These are phyloP conservation scores for Petroica traversi DNA, from an alignment of 2,113 vertebrate species.

Conservation along the genomic window DNA sequence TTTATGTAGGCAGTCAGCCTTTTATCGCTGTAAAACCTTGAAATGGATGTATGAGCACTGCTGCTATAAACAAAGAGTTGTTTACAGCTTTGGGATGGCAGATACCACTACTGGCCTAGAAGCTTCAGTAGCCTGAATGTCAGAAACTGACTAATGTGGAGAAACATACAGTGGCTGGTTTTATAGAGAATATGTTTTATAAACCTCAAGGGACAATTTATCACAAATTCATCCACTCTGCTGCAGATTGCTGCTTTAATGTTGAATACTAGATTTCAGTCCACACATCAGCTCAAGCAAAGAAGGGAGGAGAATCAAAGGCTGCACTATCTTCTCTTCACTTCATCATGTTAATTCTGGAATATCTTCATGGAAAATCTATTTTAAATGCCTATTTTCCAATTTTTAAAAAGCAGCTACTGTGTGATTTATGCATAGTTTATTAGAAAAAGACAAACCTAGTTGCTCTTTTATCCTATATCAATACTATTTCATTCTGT, in stretches of 20 bases:
- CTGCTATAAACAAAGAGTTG: constrained; percentile 79
- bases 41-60: constrained; percentile 81
- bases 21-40: constrained; percentile 86
- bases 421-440: background rate
- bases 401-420: constrained; percentile 12
- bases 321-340: background rate
- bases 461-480: background rate
- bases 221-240: constrained; percentile 87
- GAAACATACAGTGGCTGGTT: constrained; percentile 76
- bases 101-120: constrained; percentile 70
- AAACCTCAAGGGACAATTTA: constrained; percentile 84
- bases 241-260: constrained; percentile 78
- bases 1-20: constrained; percentile 86
- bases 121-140: constrained; percentile 73
- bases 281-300: background rate
- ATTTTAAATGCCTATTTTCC: constrained; percentile 27
- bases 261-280: constrained; percentile 70
- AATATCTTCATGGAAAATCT: constrained; percentile 32
- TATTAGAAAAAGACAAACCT: constrained; percentile 44
- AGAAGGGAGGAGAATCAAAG: background rate
- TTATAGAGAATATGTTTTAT: constrained; percentile 81
- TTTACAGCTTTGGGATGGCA: constrained; percentile 77
- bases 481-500: background rate
- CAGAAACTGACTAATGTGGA: constrained; percentile 71
- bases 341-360: background rate